Evolutionary conservation across 2,888 invertebrate genomes (phyloP), one percentile per base, ranked within the genome.

Genomic region (Tromatobia lineatoria): DNA sequence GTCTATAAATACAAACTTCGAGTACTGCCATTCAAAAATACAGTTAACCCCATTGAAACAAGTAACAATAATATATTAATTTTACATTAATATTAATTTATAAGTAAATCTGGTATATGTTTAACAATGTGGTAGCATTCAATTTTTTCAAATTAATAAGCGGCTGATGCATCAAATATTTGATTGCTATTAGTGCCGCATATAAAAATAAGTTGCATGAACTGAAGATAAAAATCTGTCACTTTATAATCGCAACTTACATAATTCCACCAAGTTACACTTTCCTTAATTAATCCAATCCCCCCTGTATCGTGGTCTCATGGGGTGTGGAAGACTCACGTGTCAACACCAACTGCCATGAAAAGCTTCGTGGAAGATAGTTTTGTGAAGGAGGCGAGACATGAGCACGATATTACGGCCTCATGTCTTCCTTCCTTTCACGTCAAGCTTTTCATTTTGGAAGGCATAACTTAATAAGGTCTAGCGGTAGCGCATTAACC

Each of bases 401-500:
- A 73, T 80, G 71, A 80, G 59, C 67, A 59, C 59, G 80, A 80
- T 73, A 83, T 83, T 80, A 73, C 83, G 45, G 52, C 47, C 57
- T 71, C 70, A 45, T 61, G 50, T 70, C 57, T 59, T 67, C 76
- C 76, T 61, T 76, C 66, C 66, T 83, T 80, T 83, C 80, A 59
- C 77, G 67, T 73, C 80, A 52, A 64, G 77, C 76, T 83, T 83
- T 83, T 77, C 83, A 83, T 83, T 83, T 77, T 45, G 67, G 34
- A 34, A n/a, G n/a, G n/a, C 34, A n/a, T 47, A 80, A 77, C 76
- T 80, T 80, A 76, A 83, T 76, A 80, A 59, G 52, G 34, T 64
- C 34, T 8, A 4, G 45, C 23, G 34, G 18, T 61, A 25, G 29
- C 50, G 71, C 34, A 69, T 52, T 29, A 38, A 73, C 18, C 18